Evolutionary conservation across 2,888 invertebrate genomes (phyloP), one percentile per base, ranked within the genome.

Genomic region (Mimachlamys varia): DNA sequence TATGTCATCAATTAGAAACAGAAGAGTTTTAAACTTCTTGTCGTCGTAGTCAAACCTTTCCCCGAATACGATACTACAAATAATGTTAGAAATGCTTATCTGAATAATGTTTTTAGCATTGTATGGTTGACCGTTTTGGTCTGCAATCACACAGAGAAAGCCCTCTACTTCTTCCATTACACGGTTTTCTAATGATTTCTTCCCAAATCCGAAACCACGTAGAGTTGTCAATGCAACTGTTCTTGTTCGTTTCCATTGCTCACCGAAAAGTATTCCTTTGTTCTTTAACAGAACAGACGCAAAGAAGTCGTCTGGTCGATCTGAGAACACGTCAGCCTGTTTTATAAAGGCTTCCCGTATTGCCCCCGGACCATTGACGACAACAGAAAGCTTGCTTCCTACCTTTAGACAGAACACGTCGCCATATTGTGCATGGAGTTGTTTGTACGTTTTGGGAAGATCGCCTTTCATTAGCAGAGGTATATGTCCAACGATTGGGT

Each of bases 211-310:
- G 22, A 76, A 76, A 27, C 12, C 76, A 33, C 76, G 76, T 7
- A 76, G 76, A 27, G 33, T 33, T 27, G 76, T 10, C 22, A 76
- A 0, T 27, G 76, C 27, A 12, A 76, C 5, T 7, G 76, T 76
- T 1, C 76, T 27, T 76, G 76, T 76, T 27, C 76, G 76, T 76
- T 76, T 76, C 76, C 76, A 76, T 19, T 76, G 76, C 27, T 76
- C 76, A 33, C 76, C 76, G 22, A 33, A 76, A 2, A 33, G 10
- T 10, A 76, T 76, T 15, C 76, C 76, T 76, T 76, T 76, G 0
- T 76, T 76, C 33, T 76, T 76, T 33, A 76, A 15, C 2, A 76
- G 33, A 13, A 15, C 27, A 15, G 76, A 76, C 5, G 7, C 2
- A 12, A 76, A 1, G 33, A 33, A 76, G 33, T 5, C 33, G 7